A percentile compares a stretch with the other conserved stretches of the same genome.
These are phyloP conservation scores for Fabriciana adippe DNA, from an alignment of 2,888 invertebrate species.

Conservation along the genomic window DNA sequence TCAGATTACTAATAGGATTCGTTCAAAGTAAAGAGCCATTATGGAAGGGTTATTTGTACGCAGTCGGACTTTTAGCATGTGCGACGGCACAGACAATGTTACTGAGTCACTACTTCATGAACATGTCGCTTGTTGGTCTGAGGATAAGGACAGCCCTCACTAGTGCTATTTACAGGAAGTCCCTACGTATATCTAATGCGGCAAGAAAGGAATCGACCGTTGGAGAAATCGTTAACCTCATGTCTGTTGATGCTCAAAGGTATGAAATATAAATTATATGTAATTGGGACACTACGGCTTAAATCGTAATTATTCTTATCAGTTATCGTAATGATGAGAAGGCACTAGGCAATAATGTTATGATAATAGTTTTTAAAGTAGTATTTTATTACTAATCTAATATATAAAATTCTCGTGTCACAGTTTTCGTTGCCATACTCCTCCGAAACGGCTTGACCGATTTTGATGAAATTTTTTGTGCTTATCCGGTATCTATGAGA, in stretches of 20 bases:
- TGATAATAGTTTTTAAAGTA: no score
- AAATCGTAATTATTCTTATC: no score
- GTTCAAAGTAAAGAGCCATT: constrained; percentile 83
- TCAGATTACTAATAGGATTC: constrained; percentile 87
- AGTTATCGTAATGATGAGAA: no score
- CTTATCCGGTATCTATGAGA: no score
- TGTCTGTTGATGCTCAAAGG: constrained; percentile 95
- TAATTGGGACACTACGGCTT: background rate
- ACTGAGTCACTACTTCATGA: constrained; percentile 94
- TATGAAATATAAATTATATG: constrained; percentile 39
- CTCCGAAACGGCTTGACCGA: no score
- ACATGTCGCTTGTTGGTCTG: constrained; percentile 95
- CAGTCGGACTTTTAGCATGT: constrained; percentile 87
- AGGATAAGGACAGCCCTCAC: constrained; percentile 93
- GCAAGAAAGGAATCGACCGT: constrained; percentile 92
- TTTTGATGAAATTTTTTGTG: no score
- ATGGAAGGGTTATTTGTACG: constrained; percentile 95
- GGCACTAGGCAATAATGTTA: no score
- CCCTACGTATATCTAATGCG: constrained; percentile 89
- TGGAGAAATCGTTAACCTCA: constrained; percentile 95
- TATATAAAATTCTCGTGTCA: no score
- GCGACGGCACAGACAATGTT: constrained; percentile 92
- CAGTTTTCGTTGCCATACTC: no score
- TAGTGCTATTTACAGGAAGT: constrained; percentile 95
- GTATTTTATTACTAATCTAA: no score